phyloP scores from a whole-genome alignment of 2,797 vertebrate species.

The Buceros bicornis region DNA sequence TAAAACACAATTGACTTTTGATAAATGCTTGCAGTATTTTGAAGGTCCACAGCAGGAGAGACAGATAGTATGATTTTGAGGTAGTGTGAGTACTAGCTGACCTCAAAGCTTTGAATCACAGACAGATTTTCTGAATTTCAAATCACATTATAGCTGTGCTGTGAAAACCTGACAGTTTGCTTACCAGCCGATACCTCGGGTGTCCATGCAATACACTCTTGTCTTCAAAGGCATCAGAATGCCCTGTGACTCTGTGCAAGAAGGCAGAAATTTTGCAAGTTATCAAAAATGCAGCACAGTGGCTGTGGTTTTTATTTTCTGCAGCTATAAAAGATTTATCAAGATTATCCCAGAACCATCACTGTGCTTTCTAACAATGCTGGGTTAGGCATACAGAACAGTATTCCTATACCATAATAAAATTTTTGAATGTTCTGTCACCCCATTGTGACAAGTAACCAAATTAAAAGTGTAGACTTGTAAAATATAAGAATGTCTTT shows the following conservation, averaged over 20 bases:
- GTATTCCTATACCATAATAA: background rate
- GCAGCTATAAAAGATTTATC: background rate
- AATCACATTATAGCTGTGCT: background rate
- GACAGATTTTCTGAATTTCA: conserved; percentile 42
- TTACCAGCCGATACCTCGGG: background rate
- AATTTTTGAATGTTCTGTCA: background rate
- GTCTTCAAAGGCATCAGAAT: background rate
- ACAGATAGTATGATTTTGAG: background rate
- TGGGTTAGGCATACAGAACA: background rate
- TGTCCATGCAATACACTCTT: background rate
- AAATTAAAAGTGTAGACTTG: background rate
- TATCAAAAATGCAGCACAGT: background rate
- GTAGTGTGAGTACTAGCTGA: background rate
- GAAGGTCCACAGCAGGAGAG: background rate
- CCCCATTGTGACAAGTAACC: background rate
- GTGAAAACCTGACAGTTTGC: background rate
- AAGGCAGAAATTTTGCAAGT: conserved; percentile 37
- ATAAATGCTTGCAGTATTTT: background rate
- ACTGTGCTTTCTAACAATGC: background rate
- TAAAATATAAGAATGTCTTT: background rate
- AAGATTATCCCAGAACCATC: background rate
- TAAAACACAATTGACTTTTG: conserved; percentile 47
- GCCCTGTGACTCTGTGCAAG: background rate
- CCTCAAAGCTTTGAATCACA: conserved; percentile 13
- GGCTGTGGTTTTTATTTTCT: background rate